Percentiles rank a stretch among this genome's conserved stretches.
phyloP scores from a whole-genome alignment of 2,888 invertebrate species.

The Stenurella melanura region DNA sequence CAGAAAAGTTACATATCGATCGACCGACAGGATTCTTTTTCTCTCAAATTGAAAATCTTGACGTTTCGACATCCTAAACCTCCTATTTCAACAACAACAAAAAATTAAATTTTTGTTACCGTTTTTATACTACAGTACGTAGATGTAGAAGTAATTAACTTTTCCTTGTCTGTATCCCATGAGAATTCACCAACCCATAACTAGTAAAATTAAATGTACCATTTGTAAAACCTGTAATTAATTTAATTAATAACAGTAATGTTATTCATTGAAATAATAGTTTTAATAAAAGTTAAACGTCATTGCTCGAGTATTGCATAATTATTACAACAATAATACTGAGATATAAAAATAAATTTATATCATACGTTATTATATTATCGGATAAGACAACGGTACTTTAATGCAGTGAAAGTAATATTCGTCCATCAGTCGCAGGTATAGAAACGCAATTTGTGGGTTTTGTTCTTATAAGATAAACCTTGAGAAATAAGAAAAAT shows the following conservation, averaged over 20 bases:
- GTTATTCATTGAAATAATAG: conserved; percentile 3
- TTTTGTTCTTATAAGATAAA: conserved; percentile 9
- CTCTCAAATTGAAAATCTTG: too few relatives aligned
- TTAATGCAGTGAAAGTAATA: conserved; percentile 20
- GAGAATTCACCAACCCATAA: too few relatives aligned
- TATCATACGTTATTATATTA: conserved; percentile 26
- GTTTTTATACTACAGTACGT: too few relatives aligned
- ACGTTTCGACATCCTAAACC: too few relatives aligned
- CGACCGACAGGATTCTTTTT: too few relatives aligned
- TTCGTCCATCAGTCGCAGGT: background rate
- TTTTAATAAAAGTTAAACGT: background rate
- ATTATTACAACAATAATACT: conserved; percentile 32
- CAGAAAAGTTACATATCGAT: too few relatives aligned
- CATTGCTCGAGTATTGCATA: conserved; percentile 8
- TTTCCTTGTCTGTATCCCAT: too few relatives aligned
- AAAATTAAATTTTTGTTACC: too few relatives aligned
- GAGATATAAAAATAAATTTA: conserved; percentile 25
- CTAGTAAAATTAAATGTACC: too few relatives aligned
- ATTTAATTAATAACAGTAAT: background rate
- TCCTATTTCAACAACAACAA: too few relatives aligned
- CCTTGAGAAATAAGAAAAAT: background rate
- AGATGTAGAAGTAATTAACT: too few relatives aligned
- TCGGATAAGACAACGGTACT: conserved; percentile 4
- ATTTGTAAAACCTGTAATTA: too few relatives aligned
- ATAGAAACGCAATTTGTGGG: background rate